These are phyloP conservation scores for Odiellus spinosus DNA, from an alignment of 2,888 invertebrate genomes.

Conservation along the genomic window DNA sequence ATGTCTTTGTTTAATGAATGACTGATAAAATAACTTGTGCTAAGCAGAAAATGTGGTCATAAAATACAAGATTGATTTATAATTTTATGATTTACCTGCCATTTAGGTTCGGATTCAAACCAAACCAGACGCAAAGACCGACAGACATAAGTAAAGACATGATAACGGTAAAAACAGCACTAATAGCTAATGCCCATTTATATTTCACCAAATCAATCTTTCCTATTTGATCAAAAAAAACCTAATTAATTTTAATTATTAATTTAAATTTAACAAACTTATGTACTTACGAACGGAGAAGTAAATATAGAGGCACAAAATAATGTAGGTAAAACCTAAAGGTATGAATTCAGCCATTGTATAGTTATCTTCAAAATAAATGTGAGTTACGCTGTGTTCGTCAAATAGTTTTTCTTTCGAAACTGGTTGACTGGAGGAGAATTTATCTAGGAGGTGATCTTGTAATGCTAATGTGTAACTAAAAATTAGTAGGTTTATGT, in stretches of 20 bases:
- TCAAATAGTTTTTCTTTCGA: constrained; percentile 8
- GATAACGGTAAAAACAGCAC: constrained; percentile 64
- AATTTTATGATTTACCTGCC: constrained; percentile 31
- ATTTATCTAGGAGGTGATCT: constrained; percentile 2
- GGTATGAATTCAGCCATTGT: constrained; percentile 71
- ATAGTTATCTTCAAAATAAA: constrained; percentile 79
- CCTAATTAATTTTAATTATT: not conserved
- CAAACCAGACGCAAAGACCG: constrained; percentile 34
- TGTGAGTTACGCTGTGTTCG: constrained; percentile 34
- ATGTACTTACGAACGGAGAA: constrained; percentile 69
- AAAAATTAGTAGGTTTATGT: no score
- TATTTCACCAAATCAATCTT: constrained; percentile 88
- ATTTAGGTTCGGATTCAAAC: constrained; percentile 26
- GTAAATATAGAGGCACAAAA: constrained; percentile 80
- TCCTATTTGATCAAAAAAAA: constrained; percentile 24
- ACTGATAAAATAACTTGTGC: no score
- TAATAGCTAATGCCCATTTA: constrained; percentile 67
- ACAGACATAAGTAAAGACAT: constrained; percentile 81
- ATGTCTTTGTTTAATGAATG: no score
- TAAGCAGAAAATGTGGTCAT: no score
- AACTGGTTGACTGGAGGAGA: constrained; percentile 10
- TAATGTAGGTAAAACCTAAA: constrained; percentile 61
- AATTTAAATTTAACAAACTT: no score
- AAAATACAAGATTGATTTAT: no score
- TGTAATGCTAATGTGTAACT: not conserved